Conservation (phyloP, 2,888 invertebrate genomes). For the Acronicta alni region DNA sequence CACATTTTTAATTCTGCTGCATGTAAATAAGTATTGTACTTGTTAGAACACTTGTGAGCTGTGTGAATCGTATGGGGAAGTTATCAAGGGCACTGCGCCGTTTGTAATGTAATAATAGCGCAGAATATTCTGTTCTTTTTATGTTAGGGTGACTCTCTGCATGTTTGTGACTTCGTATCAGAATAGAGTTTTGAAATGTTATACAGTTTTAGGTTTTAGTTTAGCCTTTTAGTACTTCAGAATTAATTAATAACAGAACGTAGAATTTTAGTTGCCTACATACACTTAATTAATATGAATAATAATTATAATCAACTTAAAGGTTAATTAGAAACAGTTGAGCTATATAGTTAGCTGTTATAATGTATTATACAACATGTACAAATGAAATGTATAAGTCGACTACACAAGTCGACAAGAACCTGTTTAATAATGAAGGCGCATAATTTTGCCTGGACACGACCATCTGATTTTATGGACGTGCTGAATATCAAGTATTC, state of each 20-base stretch:
- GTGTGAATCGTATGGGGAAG: constrained; percentile 81
- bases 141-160: constrained; percentile 72
- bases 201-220: constrained; percentile 8
- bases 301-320: background rate
- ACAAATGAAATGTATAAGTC: constrained; percentile 61
- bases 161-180: constrained; percentile 57
- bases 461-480: constrained; percentile 71
- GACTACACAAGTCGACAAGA: constrained; percentile 60
- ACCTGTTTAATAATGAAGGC: constrained; percentile 74
- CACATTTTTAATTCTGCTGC: constrained; percentile 83
- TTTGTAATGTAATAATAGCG: constrained; percentile 86
- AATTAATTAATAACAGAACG: constrained; percentile 1
- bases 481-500: constrained; percentile 53
- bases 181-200: constrained; percentile 34
- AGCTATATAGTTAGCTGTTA: constrained; percentile 52
- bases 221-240: background rate
- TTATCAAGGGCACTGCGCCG: constrained; percentile 85
- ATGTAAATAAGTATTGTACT: constrained; percentile 88
- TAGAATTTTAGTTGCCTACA: background rate
- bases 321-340: constrained; percentile 21
- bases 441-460: constrained; percentile 64
- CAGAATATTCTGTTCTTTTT: constrained; percentile 77
- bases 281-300: background rate
- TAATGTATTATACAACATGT: constrained; percentile 65
- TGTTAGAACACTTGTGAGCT: constrained; percentile 86